These are phyloP conservation scores for Rhagonycha lutea DNA, from an alignment of 2,888 invertebrate genomes.

Conservation along the genomic window DNA sequence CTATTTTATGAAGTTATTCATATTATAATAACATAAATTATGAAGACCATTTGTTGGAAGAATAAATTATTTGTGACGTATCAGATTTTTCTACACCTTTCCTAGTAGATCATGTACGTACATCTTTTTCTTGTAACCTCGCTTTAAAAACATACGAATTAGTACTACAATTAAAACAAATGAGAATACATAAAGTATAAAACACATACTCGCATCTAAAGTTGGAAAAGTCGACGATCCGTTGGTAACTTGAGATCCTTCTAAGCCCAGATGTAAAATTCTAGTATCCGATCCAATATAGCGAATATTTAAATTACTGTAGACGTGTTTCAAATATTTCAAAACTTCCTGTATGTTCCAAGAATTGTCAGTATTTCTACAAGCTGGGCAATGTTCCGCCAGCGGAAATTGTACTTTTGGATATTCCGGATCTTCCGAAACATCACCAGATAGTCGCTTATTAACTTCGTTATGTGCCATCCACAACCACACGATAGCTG, in stretches of 20 bases:
- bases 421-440: constrained; percentile 86
- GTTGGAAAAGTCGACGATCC: constrained; percentile 38
- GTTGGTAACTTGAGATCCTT: constrained; percentile 26
- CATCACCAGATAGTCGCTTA: constrained; percentile 79
- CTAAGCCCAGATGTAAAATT: constrained; percentile 45
- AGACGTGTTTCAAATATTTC: constrained; percentile 64
- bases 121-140: constrained; percentile 74
- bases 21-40: background rate
- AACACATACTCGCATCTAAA: constrained; percentile 53
- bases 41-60: constrained; percentile 35
- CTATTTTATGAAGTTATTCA: constrained; percentile 9
- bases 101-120: constrained; percentile 72
- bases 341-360: constrained; percentile 70
- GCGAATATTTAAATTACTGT: constrained; percentile 55
- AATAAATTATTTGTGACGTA: constrained; percentile 29
- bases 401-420: constrained; percentile 91
- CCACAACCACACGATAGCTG: constrained; percentile 92
- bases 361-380: constrained; percentile 58
- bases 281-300: constrained; percentile 55
- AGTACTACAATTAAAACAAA: constrained; percentile 71
- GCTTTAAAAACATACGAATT: constrained; percentile 70
- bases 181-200: constrained; percentile 61
- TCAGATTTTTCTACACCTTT: constrained; percentile 63
- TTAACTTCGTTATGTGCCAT: constrained; percentile 93
- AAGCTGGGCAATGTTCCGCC: constrained; percentile 67